phyloP scores from a whole-genome alignment of 1,140 invertebrate species.

The Arctopsyche grandis region DNA sequence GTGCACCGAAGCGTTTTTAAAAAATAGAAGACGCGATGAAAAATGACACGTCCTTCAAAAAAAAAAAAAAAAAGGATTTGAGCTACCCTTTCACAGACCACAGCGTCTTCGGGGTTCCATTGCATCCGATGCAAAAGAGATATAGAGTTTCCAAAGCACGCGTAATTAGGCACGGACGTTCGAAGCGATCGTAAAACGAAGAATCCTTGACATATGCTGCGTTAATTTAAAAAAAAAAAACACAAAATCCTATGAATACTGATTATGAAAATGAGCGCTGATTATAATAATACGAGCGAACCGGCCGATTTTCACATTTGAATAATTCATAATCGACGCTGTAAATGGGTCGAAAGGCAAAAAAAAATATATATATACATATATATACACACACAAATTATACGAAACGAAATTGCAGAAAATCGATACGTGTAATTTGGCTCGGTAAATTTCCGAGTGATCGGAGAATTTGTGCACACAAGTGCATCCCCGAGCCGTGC shows the following conservation, averaged over 20 bases:
- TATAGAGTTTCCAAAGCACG: background rate
- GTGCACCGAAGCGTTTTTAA: background rate
- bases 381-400: background rate
- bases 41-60: conserved; percentile 16
- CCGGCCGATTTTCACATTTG: conserved; percentile 8
- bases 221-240: background rate
- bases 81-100: background rate
- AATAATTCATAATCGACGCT: conserved; percentile 11
- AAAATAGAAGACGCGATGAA: conserved; percentile 11
- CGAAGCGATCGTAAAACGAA: background rate
- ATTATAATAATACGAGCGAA: background rate
- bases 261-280: conserved; percentile 18
- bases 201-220: background rate
- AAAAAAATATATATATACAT: no score
- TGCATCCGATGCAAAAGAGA: background rate
- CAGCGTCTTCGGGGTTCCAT: background rate
- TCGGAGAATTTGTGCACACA: no score
- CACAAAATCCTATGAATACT: background rate
- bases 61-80: background rate
- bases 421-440: background rate
- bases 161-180: background rate
- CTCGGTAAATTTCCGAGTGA: background rate
- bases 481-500: no score
- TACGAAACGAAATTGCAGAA: background rate
- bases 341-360: background rate